These are phyloP conservation scores for Pipistrellus kuhlii DNA, from an alignment of 2,797 vertebrate species.

Conservation along the genomic window DNA sequence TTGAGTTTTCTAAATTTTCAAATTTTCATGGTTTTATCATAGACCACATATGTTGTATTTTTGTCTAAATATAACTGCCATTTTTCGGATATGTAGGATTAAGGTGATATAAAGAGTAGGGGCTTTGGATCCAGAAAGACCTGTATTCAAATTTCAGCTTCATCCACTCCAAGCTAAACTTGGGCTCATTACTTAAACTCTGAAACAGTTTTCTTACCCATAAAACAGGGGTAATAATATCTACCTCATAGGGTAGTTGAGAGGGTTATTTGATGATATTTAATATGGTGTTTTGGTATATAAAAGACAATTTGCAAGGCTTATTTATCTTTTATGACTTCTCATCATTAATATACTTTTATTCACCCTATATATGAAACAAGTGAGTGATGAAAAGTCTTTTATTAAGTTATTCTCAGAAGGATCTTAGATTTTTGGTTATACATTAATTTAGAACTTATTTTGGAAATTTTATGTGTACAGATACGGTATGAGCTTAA, in stretches of 20 bases:
- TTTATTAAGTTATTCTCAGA: slow-evolving; percentile 35
- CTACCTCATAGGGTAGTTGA: background rate
- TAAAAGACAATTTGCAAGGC: background rate
- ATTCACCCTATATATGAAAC: background rate
- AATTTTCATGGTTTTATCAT: slow-evolving; percentile 15
- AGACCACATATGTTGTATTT: background rate
- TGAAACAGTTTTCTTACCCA: background rate
- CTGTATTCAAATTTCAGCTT: background rate
- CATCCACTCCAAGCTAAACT: background rate
- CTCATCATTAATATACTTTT: background rate
- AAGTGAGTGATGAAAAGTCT: background rate
- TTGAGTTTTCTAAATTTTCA: slow-evolving; percentile 21
- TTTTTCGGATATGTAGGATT: background rate
- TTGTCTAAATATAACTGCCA: background rate
- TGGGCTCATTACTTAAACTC: background rate
- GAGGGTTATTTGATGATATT: background rate
- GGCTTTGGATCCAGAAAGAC: background rate
- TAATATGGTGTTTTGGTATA: background rate
- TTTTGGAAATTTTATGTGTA: background rate
- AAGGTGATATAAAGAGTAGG: background rate
- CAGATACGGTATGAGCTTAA: background rate
- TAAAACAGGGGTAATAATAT: background rate
- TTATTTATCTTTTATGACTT: background rate
- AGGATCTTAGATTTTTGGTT: background rate
- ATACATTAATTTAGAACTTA: background rate